phyloP scores from a whole-genome alignment of 2,113 vertebrate genomes.

The Pagrus major region DNA sequence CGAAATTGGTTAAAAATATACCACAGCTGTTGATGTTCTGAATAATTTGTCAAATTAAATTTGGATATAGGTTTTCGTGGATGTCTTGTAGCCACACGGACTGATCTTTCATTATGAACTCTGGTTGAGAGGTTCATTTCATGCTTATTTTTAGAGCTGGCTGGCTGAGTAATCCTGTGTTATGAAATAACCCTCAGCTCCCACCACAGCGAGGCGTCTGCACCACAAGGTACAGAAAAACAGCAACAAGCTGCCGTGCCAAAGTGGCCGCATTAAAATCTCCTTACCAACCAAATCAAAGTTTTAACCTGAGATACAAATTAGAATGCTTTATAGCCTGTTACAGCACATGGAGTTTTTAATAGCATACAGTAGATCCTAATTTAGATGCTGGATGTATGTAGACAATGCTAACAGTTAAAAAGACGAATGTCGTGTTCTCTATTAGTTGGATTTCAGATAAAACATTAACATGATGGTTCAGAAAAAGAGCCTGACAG shows the following conservation, averaged over 20 bases:
- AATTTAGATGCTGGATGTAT: slow-evolving; percentile 10
- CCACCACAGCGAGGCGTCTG: slow-evolving; percentile 72
- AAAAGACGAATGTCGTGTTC: slow-evolving; percentile 16
- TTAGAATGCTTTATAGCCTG: not conserved
- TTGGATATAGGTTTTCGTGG: slow-evolving; percentile 76
- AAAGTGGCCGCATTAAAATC: slow-evolving; percentile 26
- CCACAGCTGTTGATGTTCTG: slow-evolving; percentile 56
- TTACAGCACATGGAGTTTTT: slow-evolving; percentile 11
- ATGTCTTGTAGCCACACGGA: slow-evolving; percentile 68
- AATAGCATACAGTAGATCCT: slow-evolving; percentile 6
- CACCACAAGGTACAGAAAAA: slow-evolving; percentile 68
- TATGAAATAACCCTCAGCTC: slow-evolving; percentile 77
- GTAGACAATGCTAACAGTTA: not conserved
- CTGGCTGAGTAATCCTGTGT: slow-evolving; percentile 77
- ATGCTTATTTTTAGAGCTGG: slow-evolving; percentile 78
- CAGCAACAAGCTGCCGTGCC: slow-evolving; percentile 62
- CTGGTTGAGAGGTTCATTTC: slow-evolving; percentile 77
- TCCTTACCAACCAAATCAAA: not conserved
- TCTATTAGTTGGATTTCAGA: slow-evolving; percentile 7
- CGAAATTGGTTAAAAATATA: slow-evolving; percentile 50
- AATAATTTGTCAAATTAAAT: slow-evolving; percentile 74
- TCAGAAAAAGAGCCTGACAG: slow-evolving; percentile 30
- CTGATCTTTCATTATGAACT: slow-evolving; percentile 75
- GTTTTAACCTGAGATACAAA: slow-evolving; percentile 18
- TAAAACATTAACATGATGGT: slow-evolving; percentile 12